Conservation (phyloP, 2,888 invertebrate genomes). For the Aleiodes leptofemur region DNA sequence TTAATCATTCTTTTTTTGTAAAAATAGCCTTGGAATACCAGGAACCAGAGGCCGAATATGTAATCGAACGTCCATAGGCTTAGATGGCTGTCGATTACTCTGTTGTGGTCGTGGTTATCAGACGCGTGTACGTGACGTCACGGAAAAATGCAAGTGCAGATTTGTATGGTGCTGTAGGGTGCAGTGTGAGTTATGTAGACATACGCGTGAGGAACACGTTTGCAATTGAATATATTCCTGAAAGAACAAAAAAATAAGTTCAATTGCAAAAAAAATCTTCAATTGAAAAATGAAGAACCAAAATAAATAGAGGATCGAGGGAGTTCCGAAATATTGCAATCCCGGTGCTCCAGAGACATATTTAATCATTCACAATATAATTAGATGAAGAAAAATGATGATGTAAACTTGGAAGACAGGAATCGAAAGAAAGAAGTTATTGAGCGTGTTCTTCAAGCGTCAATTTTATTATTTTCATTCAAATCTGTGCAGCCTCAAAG, state of each 20-base stretch:
- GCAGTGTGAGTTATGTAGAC: conserved; percentile 88
- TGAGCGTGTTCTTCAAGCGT: conserved; percentile 38
- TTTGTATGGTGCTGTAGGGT: conserved; percentile 96
- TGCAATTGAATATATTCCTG: conserved; percentile 81
- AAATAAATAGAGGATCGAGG: conserved; percentile 44
- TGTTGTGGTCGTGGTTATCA: conserved; percentile 94
- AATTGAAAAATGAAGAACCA: conserved; percentile 43
- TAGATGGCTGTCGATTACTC: conserved; percentile 90
- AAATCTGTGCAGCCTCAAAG: conserved; percentile 39
- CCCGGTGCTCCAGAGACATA: conserved; percentile 22
- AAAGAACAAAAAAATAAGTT: conserved; percentile 24
- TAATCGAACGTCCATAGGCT: conserved; percentile 88
- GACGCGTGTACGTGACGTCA: conserved; percentile 87
- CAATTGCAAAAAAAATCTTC: conserved; percentile 27
- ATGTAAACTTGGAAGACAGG: neutral
- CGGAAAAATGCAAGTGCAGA: conserved; percentile 91
- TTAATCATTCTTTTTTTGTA: neutral
- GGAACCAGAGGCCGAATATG: conserved; percentile 90
- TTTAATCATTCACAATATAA: conserved; percentile 27
- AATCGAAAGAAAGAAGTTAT: conserved; percentile 1
- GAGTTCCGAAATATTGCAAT: conserved; percentile 12
- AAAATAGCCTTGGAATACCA: conserved; percentile 83
- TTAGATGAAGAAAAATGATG: neutral
- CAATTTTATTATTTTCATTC: conserved; percentile 22
- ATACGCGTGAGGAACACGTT: conserved; percentile 88